Percentiles rank a stretch among this genome's conserved stretches.
These are phyloP conservation scores for Pangasius macronema DNA, from an alignment of 2,797 vertebrate genomes.

Conservation along the genomic window DNA sequence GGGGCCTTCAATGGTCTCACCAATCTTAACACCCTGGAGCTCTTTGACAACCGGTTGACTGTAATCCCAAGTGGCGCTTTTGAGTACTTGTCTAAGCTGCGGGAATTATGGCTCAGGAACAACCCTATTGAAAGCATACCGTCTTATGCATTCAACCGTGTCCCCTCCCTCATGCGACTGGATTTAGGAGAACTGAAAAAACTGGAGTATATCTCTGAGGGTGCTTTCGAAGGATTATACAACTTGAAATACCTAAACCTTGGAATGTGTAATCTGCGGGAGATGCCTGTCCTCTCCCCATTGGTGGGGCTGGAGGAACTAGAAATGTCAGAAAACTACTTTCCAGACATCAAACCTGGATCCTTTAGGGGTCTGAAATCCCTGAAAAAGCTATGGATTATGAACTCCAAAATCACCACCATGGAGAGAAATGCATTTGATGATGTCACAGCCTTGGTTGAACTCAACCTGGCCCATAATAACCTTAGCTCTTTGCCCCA, in stretches of 20 bases:
- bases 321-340: slow-evolving; percentile 96
- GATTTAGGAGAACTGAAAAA: slow-evolving; percentile 95
- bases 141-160: slow-evolving; percentile 95
- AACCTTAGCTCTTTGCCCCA: slow-evolving; percentile 95
- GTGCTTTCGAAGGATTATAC: slow-evolving; percentile 92
- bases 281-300: slow-evolving; percentile 91
- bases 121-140: slow-evolving; percentile 99
- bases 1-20: slow-evolving; percentile 95
- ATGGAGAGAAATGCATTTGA: slow-evolving; percentile 97
- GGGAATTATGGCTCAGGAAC: slow-evolving; percentile 96
- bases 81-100: slow-evolving; percentile 95
- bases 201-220: slow-evolving; percentile 96
- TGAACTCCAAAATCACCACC: slow-evolving; percentile 91
- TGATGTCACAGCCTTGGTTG: slow-evolving; percentile 90
- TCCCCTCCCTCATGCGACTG: slow-evolving; percentile 94
- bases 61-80: slow-evolving; percentile 97
- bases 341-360: slow-evolving; percentile 88
- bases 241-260: slow-evolving; percentile 98
- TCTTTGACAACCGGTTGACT: slow-evolving; percentile 96
- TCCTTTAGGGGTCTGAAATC: slow-evolving; percentile 90
- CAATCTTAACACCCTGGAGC: slow-evolving; percentile 96
- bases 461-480: slow-evolving; percentile 97
- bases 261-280: slow-evolving; percentile 94
- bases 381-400: slow-evolving; percentile 96
- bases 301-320: slow-evolving; percentile 92